A percentile compares a stretch with the other conserved stretches of the same genome.
phyloP scores from a whole-genome alignment of 2,113 vertebrate species.

The Heptranchias perlo region DNA sequence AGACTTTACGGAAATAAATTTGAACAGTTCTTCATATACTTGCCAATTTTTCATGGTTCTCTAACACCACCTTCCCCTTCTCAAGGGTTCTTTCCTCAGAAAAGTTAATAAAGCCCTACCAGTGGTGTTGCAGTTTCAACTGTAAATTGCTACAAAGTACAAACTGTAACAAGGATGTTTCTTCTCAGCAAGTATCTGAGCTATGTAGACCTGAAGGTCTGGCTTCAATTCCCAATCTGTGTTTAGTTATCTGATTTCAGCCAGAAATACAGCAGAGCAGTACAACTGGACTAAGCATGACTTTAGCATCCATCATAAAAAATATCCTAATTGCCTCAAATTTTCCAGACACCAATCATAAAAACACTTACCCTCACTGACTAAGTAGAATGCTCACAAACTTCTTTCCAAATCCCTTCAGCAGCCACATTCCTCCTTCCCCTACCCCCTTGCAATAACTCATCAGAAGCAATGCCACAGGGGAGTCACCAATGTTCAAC shows the following conservation, averaged over 20 bases:
- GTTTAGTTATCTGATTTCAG: neutral
- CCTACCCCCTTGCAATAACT: neutral
- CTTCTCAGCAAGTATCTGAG: neutral
- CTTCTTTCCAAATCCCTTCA: neutral
- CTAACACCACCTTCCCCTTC: neutral
- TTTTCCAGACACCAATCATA: neutral
- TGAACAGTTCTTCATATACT: neutral
- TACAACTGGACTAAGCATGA: neutral
- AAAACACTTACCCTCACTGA: neutral
- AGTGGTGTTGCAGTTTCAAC: neutral
- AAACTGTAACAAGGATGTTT: neutral
- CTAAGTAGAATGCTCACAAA: neutral
- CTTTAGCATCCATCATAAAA: neutral
- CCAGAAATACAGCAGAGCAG: neutral
- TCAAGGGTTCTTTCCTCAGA: neutral
- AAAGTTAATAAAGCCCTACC: neutral
- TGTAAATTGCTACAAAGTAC: neutral
- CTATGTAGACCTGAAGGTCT: neutral
- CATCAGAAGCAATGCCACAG: neutral
- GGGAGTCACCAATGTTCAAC: neutral
- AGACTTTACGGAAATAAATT: neutral
- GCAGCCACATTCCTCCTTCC: neutral
- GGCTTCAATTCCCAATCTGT: neutral
- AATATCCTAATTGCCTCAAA: neutral
- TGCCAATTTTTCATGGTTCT: neutral